A percentile compares a stretch with the other conserved stretches of the same genome.
Evolutionary conservation across 1,140 invertebrate species (phyloP).

Genomic region (Aporrectodea caliginosa): DNA sequence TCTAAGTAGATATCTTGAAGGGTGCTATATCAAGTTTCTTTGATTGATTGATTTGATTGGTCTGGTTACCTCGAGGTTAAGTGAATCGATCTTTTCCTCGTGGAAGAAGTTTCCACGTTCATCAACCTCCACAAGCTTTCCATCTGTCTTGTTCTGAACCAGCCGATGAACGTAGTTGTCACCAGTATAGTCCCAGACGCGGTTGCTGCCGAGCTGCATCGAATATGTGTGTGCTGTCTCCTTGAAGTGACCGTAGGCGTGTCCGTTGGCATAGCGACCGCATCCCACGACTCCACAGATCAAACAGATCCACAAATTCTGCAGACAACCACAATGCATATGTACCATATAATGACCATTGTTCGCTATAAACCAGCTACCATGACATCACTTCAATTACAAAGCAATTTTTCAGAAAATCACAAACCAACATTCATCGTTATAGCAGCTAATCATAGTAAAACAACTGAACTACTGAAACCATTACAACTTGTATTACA

Average conservation of each 20-base stretch:
- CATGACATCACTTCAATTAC: no score
- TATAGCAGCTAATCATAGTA: no score
- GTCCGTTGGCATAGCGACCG: conserved; percentile 72
- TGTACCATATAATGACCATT: no score
- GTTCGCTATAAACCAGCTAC: no score
- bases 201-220: conserved; percentile 85
- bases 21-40: no score
- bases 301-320: conserved; percentile 96
- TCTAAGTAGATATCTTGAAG: no score
- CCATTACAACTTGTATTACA: no score
- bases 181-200: conserved; percentile 97
- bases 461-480: no score
- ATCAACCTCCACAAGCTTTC: conserved; percentile 79
- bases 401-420: neutral
- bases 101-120: conserved; percentile 18
- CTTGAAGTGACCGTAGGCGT: conserved; percentile 80
- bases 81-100: conserved; percentile 41
- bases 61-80: conserved; percentile 34
- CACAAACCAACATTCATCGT: conserved; percentile 7
- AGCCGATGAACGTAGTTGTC: conserved; percentile 97
- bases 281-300: conserved; percentile 98
- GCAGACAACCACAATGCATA: no score
- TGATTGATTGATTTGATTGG: no score
- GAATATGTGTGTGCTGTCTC: conserved; percentile 95
- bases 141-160: conserved; percentile 93